Base-by-base conservation (phyloP, 2,113 vertebrate genomes). In the Tachycineta bicolor region DNA sequence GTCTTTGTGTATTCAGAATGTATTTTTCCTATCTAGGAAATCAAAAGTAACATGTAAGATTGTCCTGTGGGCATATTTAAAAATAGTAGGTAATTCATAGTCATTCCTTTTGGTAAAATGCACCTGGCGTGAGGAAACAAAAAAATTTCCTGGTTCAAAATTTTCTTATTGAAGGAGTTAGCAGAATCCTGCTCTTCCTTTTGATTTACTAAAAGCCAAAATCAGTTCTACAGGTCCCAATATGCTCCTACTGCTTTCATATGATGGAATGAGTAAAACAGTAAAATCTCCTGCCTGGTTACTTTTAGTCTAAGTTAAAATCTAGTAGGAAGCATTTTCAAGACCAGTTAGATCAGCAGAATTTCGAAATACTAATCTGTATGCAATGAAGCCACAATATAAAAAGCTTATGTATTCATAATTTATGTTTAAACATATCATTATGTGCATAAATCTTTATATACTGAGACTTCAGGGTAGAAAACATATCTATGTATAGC, bases 391-490 rank as follows among this genome's bases (percentile, higher is more conserved):
- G 12, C 37, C 29, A 82, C 44, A 67, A 63, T 67, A 79, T 69
- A 62, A 71, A 91, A 87, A 87, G 7, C 20, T 60, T 82, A 39
- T 82, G 31, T 85, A 34, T 79, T 91, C 78, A 63, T 88, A 88
- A 92, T 60, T 90, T 93, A 71, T 85, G 41, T 71, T 53, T 90
- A 88, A 92, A 79, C 11, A 29, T 56, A 63, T 60, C 5, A 47
- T 84, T 85, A 87, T 73, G 9, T 68, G 24, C 62, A 92, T 93
- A 93, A 79, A 80, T 83, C 34, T 71, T 87, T 79, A 94, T 39
- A 65, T 34, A 59, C 20, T 53, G 53, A 80, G 49, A 75, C 62
- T 87, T 90, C 33, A 44, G 52, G 29, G 44, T 26, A 90, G 62
- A 76, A 85, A 90, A 52, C 15, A 31, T 37, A 31, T 31, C 47